Evolutionary conservation across 1,140 invertebrate species (phyloP), one percentile per base, ranked within the genome.

Genomic region (Ceratina japonica): DNA sequence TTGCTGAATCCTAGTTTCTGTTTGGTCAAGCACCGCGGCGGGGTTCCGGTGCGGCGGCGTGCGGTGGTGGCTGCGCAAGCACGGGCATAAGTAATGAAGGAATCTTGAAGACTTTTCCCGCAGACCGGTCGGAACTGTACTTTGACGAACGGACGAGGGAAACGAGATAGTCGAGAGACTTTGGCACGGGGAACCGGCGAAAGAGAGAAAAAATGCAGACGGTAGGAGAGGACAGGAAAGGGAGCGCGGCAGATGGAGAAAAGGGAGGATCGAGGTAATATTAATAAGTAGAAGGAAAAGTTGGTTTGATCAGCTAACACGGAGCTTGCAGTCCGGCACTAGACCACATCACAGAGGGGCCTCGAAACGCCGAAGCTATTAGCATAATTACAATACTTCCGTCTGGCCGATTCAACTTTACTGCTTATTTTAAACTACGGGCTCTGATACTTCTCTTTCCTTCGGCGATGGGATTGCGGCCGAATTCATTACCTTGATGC

Each of bases 381-480:
- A 92, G 91, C 91, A 92, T 92, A 92, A 92, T 92, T 92, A 92
- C 91, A 92, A 92, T 92, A 91, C 91, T 91, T 92, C 87, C 85
- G 84, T 89, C 87, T 87, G 86, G 85, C 85, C 86, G 81, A 85
- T 87, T 85, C 90, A 90, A 91, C 90, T 91, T 91, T 92, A 44
- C 87, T 89, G 90, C 90, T 92, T 92, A 92, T 91, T 91, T 91
- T 89, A 91, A 91, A 84, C 89, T 87, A 68, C 77, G 64, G 64
- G 64, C 68, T 77, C 81, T 87, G 87, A 85, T 90, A 86, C 37
- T 56, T 56, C 16, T 56, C 89, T 91, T 89, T 73, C 52, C 56
- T 44, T 44, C 87, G 81, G 87, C 16, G 89, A 92, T 92, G 90
- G 87, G 86, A 91, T 89, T 89, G 90, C 89, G 81, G 86, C 85